Conservation (phyloP, 2,797 vertebrate genomes). For the Synanceia verrucosa region DNA sequence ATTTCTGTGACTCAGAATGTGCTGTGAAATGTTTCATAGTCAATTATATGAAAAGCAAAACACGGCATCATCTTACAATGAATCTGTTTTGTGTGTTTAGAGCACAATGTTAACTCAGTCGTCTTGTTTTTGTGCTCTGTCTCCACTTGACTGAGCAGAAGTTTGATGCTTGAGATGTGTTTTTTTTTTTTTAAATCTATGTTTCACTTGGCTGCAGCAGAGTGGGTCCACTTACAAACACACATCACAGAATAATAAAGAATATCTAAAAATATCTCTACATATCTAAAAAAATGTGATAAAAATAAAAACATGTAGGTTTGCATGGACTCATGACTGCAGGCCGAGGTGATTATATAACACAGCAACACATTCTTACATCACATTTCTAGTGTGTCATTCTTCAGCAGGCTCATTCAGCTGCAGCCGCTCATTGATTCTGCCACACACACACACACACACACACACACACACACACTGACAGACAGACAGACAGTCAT, state of each 20-base stretch:
- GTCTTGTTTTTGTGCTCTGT: constrained; percentile 6
- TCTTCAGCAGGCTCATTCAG: constrained; percentile 55
- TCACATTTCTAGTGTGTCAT: constrained; percentile 65
- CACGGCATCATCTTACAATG: background rate
- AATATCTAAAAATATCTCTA: constrained; percentile 30
- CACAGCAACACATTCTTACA: constrained; percentile 66
- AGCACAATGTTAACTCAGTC: background rate
- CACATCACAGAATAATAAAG: background rate
- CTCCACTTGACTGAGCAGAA: background rate
- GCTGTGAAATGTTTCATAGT: background rate
- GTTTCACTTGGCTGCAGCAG: background rate
- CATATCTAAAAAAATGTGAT: background rate
- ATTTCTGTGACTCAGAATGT: background rate
- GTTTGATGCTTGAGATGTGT: constrained; percentile 1
- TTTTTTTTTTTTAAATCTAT: too few species aligned
- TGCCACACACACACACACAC: constrained; percentile 4
- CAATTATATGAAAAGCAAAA: background rate
- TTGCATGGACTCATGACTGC: constrained; percentile 23
- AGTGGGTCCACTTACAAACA: background rate
- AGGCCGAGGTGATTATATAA: constrained; percentile 64
- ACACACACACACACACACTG: constrained; percentile 12
- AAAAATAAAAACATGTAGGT: constrained; percentile 24
- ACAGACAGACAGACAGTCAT: constrained; percentile 17
- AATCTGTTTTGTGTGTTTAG: background rate
- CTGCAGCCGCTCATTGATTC: constrained; percentile 41